Conservation (phyloP, 2,888 invertebrate species). For the Stegana nigrithorax region DNA sequence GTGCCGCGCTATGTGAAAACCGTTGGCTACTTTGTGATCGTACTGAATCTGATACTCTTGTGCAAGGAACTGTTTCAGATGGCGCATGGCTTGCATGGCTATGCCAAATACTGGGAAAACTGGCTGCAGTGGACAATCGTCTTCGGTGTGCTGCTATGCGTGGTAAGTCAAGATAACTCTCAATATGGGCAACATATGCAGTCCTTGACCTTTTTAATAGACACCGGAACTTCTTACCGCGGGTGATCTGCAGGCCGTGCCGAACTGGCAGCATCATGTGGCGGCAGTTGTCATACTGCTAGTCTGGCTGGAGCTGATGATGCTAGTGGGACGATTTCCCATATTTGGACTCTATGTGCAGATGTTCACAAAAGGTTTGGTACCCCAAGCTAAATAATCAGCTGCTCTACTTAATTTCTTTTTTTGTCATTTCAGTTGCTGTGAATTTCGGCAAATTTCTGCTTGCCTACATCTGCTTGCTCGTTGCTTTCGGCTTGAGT, state of each 20-base stretch:
- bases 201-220: slow-evolving; percentile 35
- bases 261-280: slow-evolving; percentile 82
- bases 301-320: slow-evolving; percentile 87
- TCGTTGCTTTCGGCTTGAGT: slow-evolving; percentile 83
- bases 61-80: slow-evolving; percentile 79
- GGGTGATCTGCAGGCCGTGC: slow-evolving; percentile 57
- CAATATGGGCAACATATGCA: neutral
- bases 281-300: slow-evolving; percentile 84
- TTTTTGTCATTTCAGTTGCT: slow-evolving; percentile 71
- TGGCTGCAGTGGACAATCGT: slow-evolving; percentile 86
- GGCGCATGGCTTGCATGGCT: slow-evolving; percentile 78
- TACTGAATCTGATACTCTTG: slow-evolving; percentile 75
- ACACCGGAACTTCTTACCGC: slow-evolving; percentile 63
- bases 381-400: neutral
- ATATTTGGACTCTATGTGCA: slow-evolving; percentile 88
- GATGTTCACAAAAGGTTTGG: slow-evolving; percentile 87
- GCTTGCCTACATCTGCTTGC: slow-evolving; percentile 82
- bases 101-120: slow-evolving; percentile 85
- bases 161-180: slow-evolving; percentile 67
- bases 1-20: slow-evolving; percentile 59
- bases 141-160: slow-evolving; percentile 77
- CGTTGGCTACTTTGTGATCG: slow-evolving; percentile 73
- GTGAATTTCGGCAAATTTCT: slow-evolving; percentile 86
- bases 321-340: slow-evolving; percentile 87
- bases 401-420: neutral